Conservation (phyloP, 2,113 vertebrate genomes). For the Varanus salvator region DNA sequence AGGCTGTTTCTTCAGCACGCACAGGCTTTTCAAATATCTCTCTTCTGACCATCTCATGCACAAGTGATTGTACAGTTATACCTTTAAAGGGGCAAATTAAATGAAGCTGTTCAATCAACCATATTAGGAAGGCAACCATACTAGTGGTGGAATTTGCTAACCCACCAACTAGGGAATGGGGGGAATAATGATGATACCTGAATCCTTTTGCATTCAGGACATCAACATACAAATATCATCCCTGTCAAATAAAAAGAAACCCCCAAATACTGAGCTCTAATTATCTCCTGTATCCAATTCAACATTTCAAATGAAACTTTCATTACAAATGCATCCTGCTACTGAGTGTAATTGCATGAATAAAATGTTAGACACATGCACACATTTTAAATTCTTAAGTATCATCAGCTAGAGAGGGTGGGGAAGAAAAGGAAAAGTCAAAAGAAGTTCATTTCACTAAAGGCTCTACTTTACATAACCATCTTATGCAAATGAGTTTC, state of each 20-base stretch:
- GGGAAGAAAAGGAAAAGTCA: conserved; percentile 33
- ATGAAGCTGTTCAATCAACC: background rate
- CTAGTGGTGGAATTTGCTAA: background rate
- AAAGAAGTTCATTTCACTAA: conserved; percentile 63
- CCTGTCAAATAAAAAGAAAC: conserved; percentile 22
- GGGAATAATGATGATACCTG: background rate
- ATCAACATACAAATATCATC: background rate
- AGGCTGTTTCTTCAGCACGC: background rate
- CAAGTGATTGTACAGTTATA: background rate
- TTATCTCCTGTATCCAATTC: conserved; percentile 12
- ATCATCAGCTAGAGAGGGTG: conserved; percentile 23
- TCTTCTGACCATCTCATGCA: background rate
- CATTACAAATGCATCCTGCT: background rate
- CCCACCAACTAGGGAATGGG: background rate
- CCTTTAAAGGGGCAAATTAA: background rate
- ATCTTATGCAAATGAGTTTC: conserved; percentile 71
- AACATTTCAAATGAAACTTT: background rate
- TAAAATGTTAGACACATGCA: conserved; percentile 49
- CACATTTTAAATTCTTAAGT: conserved; percentile 36
- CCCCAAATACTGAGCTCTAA: background rate
- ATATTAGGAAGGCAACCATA: background rate
- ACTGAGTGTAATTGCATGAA: conserved; percentile 38
- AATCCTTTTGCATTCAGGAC: background rate
- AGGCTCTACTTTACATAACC: conserved; percentile 65
- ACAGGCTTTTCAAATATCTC: background rate